These are phyloP conservation scores for Lydus trimaculatus DNA, from an alignment of 2,888 invertebrate species.

Conservation along the genomic window DNA sequence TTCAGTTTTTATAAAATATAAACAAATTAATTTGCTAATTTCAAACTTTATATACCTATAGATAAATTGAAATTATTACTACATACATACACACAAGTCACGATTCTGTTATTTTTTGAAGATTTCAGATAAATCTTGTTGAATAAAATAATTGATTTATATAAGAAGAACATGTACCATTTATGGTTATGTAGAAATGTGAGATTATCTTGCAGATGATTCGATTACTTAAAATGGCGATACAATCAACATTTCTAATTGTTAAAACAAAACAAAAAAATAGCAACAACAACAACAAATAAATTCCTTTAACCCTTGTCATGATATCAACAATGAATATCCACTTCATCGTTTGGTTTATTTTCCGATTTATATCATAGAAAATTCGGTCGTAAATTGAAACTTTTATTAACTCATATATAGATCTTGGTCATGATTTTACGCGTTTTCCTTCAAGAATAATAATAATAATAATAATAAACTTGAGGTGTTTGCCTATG, in stretches of 20 bases:
- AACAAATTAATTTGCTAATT: no score
- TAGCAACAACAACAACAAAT: no score
- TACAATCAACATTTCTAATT: neutral
- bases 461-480: conserved; percentile 4
- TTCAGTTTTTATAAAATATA: no score
- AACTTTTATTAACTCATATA: neutral
- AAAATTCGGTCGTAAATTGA: neutral
- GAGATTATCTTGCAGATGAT: neutral
- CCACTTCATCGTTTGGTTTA: neutral
- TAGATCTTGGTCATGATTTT: neutral
- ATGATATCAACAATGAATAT: neutral
- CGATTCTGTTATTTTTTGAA: neutral
- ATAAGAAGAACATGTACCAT: neutral
- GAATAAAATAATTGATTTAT: neutral
- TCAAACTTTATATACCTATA: no score
- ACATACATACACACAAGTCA: neutral
- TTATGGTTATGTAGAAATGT: neutral
- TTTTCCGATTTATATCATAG: neutral
- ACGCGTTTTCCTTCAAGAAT: neutral
- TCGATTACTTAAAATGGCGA: neutral
- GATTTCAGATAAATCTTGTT: neutral
- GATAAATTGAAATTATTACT: no score
- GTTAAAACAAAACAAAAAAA: neutral
- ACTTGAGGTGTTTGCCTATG: neutral
- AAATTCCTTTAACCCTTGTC: neutral